phyloP scores from a whole-genome alignment of 2,113 vertebrate species.

The Zapus hudsonius region DNA sequence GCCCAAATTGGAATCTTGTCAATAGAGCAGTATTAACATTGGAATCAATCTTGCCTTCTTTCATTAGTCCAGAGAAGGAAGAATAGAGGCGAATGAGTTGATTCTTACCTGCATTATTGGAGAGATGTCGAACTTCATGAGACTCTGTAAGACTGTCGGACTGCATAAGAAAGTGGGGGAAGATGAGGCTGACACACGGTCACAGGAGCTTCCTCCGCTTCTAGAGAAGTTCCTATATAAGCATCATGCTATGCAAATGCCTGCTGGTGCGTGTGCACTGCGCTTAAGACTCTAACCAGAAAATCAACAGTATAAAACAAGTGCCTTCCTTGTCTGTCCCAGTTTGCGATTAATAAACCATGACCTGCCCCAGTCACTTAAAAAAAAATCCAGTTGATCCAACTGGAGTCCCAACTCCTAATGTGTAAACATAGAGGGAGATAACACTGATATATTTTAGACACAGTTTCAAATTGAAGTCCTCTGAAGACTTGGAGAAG shows the following conservation, averaged over 20 bases:
- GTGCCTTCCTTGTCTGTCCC: background rate
- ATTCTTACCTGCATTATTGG: background rate
- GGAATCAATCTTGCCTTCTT: background rate
- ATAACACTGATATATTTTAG: background rate
- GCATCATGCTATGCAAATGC: background rate
- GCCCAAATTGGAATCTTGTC: background rate
- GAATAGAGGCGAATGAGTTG: background rate
- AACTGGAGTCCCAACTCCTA: background rate
- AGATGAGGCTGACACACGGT: background rate
- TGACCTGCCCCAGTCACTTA: background rate
- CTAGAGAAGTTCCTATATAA: background rate
- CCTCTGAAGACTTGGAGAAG: background rate
- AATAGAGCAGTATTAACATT: background rate
- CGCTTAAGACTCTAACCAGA: background rate
- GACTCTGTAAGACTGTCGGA: too few relatives aligned
- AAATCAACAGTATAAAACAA: background rate
- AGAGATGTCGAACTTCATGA: slow-evolving; percentile 16
- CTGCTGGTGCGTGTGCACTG: background rate
- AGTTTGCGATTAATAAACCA: background rate
- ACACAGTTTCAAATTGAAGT: background rate
- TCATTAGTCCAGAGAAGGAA: slow-evolving; percentile 14
- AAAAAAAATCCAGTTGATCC: slow-evolving; percentile 1
- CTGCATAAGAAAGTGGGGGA: background rate
- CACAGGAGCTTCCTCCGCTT: background rate
- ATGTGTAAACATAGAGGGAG: background rate